Conservation (phyloP, 2,888 invertebrate species). For the Cheilosia grossa region DNA sequence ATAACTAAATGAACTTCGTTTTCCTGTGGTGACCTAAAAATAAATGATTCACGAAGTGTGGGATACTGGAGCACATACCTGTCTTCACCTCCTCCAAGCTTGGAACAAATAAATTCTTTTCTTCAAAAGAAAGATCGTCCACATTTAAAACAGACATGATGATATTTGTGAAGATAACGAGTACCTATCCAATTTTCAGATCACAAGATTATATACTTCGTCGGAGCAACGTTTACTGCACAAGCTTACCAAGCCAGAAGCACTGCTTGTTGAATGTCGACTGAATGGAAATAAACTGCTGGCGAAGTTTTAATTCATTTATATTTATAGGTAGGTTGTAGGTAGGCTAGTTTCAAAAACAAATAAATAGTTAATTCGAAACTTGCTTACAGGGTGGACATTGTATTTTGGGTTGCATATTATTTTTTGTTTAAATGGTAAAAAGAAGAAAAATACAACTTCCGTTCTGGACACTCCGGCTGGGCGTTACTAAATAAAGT, state of each 20-base stretch:
- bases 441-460: too few relatives aligned
- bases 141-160: conserved; percentile 79
- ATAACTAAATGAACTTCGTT: neutral
- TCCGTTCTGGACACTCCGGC: too few relatives aligned
- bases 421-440: neutral
- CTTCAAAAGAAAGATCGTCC: conserved; percentile 83
- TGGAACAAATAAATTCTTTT: conserved; percentile 86
- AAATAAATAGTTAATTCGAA: neutral
- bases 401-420: neutral
- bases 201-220: neutral
- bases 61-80: conserved; percentile 78
- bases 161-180: conserved; percentile 2
- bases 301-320: conserved; percentile 30
- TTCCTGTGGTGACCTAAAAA: neutral
- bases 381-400: conserved; percentile 51
- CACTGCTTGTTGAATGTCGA: conserved; percentile 53
- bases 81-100: conserved; percentile 87
- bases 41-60: neutral
- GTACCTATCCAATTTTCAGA: neutral
- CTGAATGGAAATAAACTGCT: conserved; percentile 40
- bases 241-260: conserved; percentile 17
- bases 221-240: neutral
- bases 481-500: too few relatives aligned
- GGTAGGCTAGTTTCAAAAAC: neutral
- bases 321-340: neutral